Conservation (phyloP, 2,797 vertebrate species). For the Gymnodraco acuticeps region DNA sequence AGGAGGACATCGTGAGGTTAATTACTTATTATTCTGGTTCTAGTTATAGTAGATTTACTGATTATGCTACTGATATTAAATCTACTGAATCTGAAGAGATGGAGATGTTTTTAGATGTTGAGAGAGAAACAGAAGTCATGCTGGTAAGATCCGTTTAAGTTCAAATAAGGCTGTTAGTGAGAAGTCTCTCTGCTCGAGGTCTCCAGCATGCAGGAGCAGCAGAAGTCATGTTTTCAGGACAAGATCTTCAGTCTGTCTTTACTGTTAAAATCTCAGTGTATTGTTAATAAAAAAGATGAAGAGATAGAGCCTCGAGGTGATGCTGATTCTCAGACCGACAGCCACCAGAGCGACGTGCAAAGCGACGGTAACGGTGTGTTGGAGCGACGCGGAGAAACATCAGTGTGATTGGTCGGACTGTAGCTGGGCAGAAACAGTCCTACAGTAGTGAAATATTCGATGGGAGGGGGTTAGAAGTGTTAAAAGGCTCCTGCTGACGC, state of each 20-base stretch:
- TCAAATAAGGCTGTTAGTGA: constrained; percentile 56
- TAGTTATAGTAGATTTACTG: not conserved
- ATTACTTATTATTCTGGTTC: not conserved
- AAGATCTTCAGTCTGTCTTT: not conserved
- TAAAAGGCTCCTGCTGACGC: constrained; percentile 52
- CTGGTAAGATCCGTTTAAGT: constrained; percentile 43
- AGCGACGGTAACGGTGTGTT: not conserved
- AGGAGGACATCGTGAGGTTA: not conserved
- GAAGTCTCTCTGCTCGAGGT: constrained; percentile 19
- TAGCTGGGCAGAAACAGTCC: not conserved
- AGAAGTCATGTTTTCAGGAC: constrained; percentile 1
- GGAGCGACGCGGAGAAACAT: constrained; percentile 14
- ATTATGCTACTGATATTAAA: not conserved
- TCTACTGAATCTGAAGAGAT: constrained; percentile 3
- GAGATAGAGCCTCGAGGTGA: constrained; percentile 17
- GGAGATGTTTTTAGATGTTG: not conserved
- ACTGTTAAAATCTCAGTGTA: not conserved
- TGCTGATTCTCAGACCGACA: constrained; percentile 7
- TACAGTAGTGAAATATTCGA: constrained; percentile 3
- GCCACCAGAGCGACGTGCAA: constrained; percentile 42
- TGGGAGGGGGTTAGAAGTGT: constrained; percentile 65
- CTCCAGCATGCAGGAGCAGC: constrained; percentile 67
- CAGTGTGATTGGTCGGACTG: constrained; percentile 3
- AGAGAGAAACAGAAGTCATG: constrained; percentile 43
- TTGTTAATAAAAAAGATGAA: not conserved